Evolutionary conservation across 2,888 invertebrate genomes (phyloP), one percentile per base, ranked within the genome.

Genomic region (Cephus spinipes): DNA sequence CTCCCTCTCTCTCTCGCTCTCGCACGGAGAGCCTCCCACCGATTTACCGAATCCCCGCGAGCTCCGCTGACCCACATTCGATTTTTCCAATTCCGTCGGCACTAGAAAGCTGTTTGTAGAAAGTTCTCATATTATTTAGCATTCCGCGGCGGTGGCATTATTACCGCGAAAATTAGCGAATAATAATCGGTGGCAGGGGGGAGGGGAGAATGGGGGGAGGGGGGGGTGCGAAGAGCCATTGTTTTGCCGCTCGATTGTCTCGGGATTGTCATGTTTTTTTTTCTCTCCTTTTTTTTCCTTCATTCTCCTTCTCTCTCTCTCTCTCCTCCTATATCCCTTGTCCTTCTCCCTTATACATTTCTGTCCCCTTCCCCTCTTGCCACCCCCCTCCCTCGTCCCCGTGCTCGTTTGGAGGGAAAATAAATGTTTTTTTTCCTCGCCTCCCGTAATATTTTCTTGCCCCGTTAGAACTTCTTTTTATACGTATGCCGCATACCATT

Each of bases 121-220:
- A 90, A 90, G 90, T 90, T 86, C 81, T 83, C 84, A 84, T 88
- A 87, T 89, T 88, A 88, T 89, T 89, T 87, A 88, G 86, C 88
- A 88, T 88, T 88, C 86, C 83, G 82, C 82, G 79, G 79, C 79
- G 80, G 77, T 73, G 81, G 82, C 83, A 82, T 86, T 87, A 85
- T 85, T 83, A 79, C 83, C 75, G 81, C 82, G 87, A 86, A 89
- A 88, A 88, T 89, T 87, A 88, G 85, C 85, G 81, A 84, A 80
- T 83, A 83, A 85, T 84, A 83, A 85, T 86, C 85, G 81, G 82
- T 0, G 6, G 40, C 6, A 4, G 4, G 40, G 36, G 40, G 40
- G 40, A 1, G 15, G 40, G 9, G 40, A 0, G 23, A 9, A 82
- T 83, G 81, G 12, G 2, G 15, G 15, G 15, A 0, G 4, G 15